phyloP scores from a whole-genome alignment of 2,113 vertebrate species.

The Megaceryle torquata region DNA sequence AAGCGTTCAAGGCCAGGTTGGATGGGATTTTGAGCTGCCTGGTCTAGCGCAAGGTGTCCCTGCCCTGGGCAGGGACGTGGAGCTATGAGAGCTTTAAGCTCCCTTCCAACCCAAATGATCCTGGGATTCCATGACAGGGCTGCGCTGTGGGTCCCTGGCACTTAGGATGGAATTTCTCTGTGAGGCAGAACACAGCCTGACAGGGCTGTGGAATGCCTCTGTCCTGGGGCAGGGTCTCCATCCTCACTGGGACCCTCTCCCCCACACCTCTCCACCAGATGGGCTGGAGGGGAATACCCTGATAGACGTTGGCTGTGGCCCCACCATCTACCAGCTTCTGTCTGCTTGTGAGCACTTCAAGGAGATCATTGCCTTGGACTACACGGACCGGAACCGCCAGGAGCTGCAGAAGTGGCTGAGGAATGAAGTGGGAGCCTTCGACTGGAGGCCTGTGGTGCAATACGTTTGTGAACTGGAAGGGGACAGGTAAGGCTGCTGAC shows the following conservation, averaged over 20 bases:
- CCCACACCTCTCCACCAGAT: not conserved
- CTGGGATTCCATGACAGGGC: not conserved
- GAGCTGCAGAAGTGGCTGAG: slow-evolving; percentile 43
- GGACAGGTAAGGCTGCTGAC: not conserved
- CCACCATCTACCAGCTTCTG: slow-evolving; percentile 61
- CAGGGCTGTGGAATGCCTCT: not conserved
- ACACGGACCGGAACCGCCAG: not conserved
- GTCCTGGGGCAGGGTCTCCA: not conserved
- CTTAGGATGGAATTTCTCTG: accelerated
- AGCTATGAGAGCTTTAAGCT: not conserved
- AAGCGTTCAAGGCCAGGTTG: not conserved
- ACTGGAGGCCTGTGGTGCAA: not conserved
- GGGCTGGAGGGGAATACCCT: slow-evolving; percentile 17
- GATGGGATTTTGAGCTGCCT: not conserved
- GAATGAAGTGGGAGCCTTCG: not conserved
- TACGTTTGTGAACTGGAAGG: not conserved
- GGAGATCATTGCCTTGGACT: slow-evolving; percentile 59
- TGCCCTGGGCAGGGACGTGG: not conserved
- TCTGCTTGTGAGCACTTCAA: slow-evolving; percentile 45
- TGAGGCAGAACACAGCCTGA: not conserved
- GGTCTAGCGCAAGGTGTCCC: not conserved
- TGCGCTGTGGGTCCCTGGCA: accelerated
- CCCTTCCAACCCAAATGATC: not conserved
- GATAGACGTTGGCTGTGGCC: slow-evolving; percentile 51
- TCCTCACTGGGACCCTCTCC: accelerated